Evolutionary conservation across 2,797 vertebrate genomes (phyloP), one percentile per base, ranked within the genome.

Genomic region (Prunella strophiata): DNA sequence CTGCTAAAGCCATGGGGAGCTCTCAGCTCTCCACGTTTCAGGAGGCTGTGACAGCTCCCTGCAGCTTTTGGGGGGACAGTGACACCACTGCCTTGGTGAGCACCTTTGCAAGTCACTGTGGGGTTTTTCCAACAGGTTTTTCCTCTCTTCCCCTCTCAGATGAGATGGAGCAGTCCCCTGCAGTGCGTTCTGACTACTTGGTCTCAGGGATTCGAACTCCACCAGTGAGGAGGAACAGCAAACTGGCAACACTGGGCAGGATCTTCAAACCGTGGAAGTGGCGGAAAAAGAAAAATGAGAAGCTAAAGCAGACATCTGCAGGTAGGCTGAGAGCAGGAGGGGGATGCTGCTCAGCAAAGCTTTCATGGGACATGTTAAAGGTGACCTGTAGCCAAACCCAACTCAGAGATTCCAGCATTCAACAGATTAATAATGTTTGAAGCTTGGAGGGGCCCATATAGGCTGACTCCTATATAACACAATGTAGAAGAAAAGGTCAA

Each of bases 181-280:
- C 98, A 74, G 96, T 98, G 92, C 98, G 98, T 83, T 98, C 98
- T 7, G 99, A 99, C 85, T 99, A 98, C 97, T 96, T 99, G 97
- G 98, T 99, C 97, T 98, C 98, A 63, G 99, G 99, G 86, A 99
- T 98, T 87, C 98, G 99, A 96, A 99, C 99, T 72, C 99, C 99
- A 13, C 99, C 99, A 75, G 99, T 98, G 96, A 98, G 99, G 94
- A 98, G 99, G 71, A 99, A 98, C 98, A 99, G 99, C 98, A 99
- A 99, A 94, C 98, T 99, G 98, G 99, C 99, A 85, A 99, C 98
- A 5, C 97, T 99, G 96, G 99, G 99, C 59, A 98, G 99, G 96
- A 99, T 99, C 97, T 99, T 99, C 98, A 99, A 99, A 93, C 99
- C 99, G 5, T 99, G 99, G 99, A 99, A 99, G 85, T 99, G 99